A percentile compares a stretch with the other conserved stretches of the same genome.
Conservation (phyloP, 2,113 vertebrate genomes). For the Grantiella picta region DNA sequence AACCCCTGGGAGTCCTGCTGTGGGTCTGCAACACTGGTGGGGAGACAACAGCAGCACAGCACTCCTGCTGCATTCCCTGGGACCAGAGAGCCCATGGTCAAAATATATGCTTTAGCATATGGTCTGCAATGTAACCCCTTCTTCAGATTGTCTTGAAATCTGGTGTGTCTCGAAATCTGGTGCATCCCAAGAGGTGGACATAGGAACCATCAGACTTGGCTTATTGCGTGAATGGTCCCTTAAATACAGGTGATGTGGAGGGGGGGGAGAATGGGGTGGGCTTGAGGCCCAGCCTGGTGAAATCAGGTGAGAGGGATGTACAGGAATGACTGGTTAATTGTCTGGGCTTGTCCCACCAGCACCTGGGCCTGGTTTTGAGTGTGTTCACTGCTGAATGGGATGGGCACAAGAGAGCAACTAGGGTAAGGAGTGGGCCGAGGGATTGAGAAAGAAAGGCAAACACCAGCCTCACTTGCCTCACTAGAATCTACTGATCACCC, state of each 20-base stretch:
- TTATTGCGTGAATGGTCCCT: neutral
- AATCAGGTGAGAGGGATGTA: neutral
- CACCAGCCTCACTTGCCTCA: neutral
- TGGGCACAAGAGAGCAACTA: neutral
- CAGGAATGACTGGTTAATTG: neutral
- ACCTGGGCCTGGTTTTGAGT: neutral
- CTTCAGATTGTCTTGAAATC: neutral
- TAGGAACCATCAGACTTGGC: neutral
- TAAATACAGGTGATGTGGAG: neutral
- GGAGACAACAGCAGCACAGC: neutral
- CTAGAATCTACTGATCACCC: neutral
- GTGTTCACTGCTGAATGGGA: neutral
- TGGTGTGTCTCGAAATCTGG: neutral
- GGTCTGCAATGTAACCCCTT: neutral
- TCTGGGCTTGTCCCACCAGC: neutral
- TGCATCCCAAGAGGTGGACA: neutral
- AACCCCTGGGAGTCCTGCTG: neutral
- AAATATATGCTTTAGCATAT: neutral
- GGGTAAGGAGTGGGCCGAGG: neutral
- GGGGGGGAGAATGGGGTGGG: neutral
- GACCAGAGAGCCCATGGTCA: neutral
- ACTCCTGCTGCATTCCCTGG: neutral
- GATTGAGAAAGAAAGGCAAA: neutral
- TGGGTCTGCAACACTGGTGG: rapidly evolving
- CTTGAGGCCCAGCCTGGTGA: neutral